Evolutionary conservation across 1,140 invertebrate species (phyloP).

Genomic region (Drosophila arizonae): DNA sequence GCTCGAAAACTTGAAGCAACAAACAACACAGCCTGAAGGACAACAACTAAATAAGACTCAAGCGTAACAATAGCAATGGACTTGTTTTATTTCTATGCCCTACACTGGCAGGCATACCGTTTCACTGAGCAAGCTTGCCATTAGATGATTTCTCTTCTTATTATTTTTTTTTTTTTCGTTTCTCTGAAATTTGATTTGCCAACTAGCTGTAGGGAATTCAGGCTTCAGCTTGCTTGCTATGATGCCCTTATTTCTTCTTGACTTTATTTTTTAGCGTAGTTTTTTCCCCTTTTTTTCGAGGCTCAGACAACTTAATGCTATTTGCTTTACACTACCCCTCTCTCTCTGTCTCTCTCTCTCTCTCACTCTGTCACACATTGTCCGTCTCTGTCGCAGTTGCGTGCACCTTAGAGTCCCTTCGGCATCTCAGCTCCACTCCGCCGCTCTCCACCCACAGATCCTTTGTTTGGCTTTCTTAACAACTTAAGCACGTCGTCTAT

Average conservation of each 20-base stretch:
- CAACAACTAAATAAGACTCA: constrained; percentile 74
- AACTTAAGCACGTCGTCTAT: constrained; percentile 79
- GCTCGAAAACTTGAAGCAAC: constrained; percentile 68
- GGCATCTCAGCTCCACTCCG: constrained; percentile 5
- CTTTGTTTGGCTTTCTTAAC: constrained; percentile 79
- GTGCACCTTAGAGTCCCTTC: constrained; percentile 31
- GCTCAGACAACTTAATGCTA: constrained; percentile 80
- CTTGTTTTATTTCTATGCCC: constrained; percentile 26
- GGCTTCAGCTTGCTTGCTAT: not conserved
- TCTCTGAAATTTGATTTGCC: not conserved
- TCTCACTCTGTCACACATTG: not conserved
- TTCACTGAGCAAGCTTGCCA: not conserved
- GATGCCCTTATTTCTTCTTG: constrained; percentile 23
- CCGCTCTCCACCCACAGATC: constrained; percentile 17
- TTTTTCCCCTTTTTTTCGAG: constrained; percentile 41
- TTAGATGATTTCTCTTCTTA: not conserved
- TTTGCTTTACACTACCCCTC: constrained; percentile 61
- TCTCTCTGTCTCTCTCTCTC: constrained; percentile 9
- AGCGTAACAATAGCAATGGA: constrained; percentile 59
- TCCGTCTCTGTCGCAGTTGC: constrained; percentile 1
- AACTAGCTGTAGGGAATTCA: constrained; percentile 11
- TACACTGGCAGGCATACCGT: not conserved
- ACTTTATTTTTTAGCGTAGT: constrained; percentile 57
- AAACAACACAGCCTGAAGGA: constrained; percentile 47
- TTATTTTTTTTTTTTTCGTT: not conserved